Evolutionary conservation across 2,113 vertebrate species (phyloP).

Genomic region (Platysteira castanea): DNA sequence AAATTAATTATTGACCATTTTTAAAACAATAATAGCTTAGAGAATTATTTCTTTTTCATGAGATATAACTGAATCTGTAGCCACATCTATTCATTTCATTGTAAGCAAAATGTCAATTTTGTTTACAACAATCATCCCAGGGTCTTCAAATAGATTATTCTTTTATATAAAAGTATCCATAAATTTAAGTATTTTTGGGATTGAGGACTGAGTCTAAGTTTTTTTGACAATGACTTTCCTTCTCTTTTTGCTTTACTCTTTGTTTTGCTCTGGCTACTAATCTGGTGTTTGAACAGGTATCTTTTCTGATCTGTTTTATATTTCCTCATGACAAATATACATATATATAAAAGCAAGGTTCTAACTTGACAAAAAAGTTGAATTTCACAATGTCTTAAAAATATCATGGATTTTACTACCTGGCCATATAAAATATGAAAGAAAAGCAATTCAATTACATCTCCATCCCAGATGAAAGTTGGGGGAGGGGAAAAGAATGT

Average conservation of each 20-base stretch:
- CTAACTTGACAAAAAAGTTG: not conserved
- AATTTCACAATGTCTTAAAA: not conserved
- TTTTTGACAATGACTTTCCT: not conserved
- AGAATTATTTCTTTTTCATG: not conserved
- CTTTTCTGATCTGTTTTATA: not conserved
- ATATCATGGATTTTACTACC: not conserved
- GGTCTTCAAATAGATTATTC: not conserved
- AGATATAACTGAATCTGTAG: not conserved
- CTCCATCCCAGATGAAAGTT: not conserved
- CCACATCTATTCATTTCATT: not conserved
- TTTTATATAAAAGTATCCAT: not conserved
- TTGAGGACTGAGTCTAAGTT: not conserved
- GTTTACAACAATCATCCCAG: not conserved
- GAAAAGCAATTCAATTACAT: not conserved
- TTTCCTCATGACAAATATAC: not conserved
- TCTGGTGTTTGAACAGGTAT: not conserved
- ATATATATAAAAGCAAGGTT: not conserved
- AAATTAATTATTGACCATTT: not conserved
- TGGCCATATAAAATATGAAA: not conserved
- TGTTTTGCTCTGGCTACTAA: not conserved
- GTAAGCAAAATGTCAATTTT: not conserved
- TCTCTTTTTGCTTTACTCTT: not conserved
- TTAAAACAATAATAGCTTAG: not conserved
- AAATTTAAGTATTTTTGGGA: not conserved
- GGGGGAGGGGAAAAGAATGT: constrained; percentile 14